phyloP scores from a whole-genome alignment of 2,113 vertebrate species.

The Cercopithecus mona region DNA sequence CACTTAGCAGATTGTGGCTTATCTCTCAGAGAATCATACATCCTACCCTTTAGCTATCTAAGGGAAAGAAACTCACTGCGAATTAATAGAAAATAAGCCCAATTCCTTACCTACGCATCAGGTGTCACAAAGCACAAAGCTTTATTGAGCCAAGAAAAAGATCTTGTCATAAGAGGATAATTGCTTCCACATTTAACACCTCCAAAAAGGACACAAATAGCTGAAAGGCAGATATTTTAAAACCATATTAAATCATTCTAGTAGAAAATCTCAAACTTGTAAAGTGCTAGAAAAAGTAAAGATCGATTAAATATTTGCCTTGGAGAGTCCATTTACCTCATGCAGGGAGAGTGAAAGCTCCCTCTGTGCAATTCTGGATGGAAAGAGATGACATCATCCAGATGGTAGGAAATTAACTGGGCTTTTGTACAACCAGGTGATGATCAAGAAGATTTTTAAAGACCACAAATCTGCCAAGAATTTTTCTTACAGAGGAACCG shows the following conservation, averaged over 20 bases:
- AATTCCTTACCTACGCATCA: constrained; percentile 66
- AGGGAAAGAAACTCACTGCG: constrained; percentile 59
- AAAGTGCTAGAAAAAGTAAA: constrained; percentile 58
- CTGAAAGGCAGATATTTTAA: constrained; percentile 66
- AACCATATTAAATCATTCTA: constrained; percentile 70
- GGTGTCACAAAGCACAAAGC: constrained; percentile 71
- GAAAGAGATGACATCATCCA: background rate
- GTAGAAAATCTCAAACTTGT: constrained; percentile 63
- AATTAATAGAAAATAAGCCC: constrained; percentile 73
- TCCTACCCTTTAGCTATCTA: constrained; percentile 66
- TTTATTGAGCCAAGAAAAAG: constrained; percentile 66
- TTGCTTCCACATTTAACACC: constrained; percentile 70
- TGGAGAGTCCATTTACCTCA: constrained; percentile 17
- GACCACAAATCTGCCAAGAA: background rate
- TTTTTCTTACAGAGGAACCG: background rate
- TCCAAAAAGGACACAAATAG: constrained; percentile 65
- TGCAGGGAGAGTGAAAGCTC: background rate
- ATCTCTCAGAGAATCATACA: constrained; percentile 71
- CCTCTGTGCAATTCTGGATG: background rate
- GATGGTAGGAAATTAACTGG: background rate
- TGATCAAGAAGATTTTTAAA: background rate
- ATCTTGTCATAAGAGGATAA: constrained; percentile 63
- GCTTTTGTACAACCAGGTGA: background rate
- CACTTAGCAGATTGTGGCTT: constrained; percentile 70
- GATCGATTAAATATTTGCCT: constrained; percentile 53